Conservation (phyloP, 2,888 invertebrate species). For the Trachelus stipa region DNA sequence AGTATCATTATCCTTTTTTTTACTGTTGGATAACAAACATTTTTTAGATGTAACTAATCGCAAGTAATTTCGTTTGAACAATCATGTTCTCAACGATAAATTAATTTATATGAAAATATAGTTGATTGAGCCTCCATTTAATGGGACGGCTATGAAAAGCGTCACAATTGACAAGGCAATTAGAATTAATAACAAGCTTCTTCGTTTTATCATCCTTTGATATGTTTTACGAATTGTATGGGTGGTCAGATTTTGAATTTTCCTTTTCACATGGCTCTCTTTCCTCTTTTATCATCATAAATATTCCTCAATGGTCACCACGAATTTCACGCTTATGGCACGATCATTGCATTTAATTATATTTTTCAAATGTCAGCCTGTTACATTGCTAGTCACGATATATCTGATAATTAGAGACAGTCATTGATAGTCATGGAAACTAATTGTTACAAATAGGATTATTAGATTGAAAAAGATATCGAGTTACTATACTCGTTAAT, state of each 20-base stretch:
- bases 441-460: neutral
- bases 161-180: neutral
- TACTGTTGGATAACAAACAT: neutral
- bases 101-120: neutral
- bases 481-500: neutral
- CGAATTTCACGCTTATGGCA: neutral
- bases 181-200: neutral
- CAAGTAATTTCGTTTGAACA: neutral
- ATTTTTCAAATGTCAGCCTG: neutral
- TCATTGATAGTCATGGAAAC: neutral
- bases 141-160: neutral
- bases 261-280: neutral
- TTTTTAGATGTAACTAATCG: neutral
- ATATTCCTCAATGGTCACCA: neutral
- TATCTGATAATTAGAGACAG: neutral
- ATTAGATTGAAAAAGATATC: neutral
- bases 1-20: neutral
- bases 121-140: neutral
- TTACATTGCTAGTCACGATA: neutral
- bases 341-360: neutral
- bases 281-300: neutral
- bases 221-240: neutral
- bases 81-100: neutral
- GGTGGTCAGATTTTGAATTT: neutral
- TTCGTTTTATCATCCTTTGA: neutral